Evolutionary conservation across 2,888 invertebrate species (phyloP).

Genomic region (Timema cristinae): DNA sequence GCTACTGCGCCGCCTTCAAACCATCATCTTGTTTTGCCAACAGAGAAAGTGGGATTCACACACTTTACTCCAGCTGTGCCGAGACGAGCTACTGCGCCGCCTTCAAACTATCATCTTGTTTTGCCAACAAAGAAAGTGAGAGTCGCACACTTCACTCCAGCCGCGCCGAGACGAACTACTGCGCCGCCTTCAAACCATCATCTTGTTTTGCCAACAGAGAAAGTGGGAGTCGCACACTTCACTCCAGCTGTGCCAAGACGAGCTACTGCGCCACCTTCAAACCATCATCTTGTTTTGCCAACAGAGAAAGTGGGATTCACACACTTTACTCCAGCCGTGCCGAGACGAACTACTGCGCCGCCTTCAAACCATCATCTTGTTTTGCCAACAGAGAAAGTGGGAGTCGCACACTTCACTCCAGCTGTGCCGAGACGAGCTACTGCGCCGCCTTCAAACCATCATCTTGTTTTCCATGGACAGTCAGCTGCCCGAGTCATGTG

Average conservation of each 20-base stretch:
- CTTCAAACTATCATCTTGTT: slow-evolving; percentile 61
- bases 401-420: slow-evolving; percentile 68
- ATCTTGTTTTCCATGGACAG: slow-evolving; percentile 59
- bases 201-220: slow-evolving; percentile 60
- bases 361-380: slow-evolving; percentile 60
- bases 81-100: slow-evolving; percentile 71
- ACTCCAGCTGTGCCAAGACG: slow-evolving; percentile 67
- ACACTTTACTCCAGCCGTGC: slow-evolving; percentile 63
- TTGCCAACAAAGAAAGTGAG: slow-evolving; percentile 69
- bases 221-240: slow-evolving; percentile 73
- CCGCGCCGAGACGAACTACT: slow-evolving; percentile 72
- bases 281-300: slow-evolving; percentile 59
- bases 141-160: slow-evolving; percentile 65
- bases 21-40: slow-evolving; percentile 59
- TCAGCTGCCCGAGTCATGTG: slow-evolving; percentile 59
- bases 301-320: slow-evolving; percentile 70
- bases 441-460: slow-evolving; percentile 63
- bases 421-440: slow-evolving; percentile 69
- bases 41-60: slow-evolving; percentile 71
- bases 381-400: slow-evolving; percentile 67
- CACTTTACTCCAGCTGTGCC: slow-evolving; percentile 62
- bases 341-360: slow-evolving; percentile 73
- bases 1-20: slow-evolving; percentile 65
- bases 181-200: slow-evolving; percentile 61
- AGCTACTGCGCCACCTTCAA: slow-evolving; percentile 68